Evolutionary conservation across 2,797 vertebrate species (phyloP).

Genomic region (Danio tinwini): DNA sequence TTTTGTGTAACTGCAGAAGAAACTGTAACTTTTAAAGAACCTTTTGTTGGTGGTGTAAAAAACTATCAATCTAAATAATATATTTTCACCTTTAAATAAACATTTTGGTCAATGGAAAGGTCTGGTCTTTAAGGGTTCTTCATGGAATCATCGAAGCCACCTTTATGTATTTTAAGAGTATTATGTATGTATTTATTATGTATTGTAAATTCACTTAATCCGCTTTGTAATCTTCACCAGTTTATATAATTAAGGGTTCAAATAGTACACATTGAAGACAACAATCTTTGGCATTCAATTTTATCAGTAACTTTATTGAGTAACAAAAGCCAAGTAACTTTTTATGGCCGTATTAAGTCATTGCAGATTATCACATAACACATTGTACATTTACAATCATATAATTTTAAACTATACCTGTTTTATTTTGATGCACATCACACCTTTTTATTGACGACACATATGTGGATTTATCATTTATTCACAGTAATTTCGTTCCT

Average conservation of each 20-base stretch:
- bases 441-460: neutral
- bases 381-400: slow-evolving; percentile 37
- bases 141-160: too few species aligned
- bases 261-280: slow-evolving; percentile 3
- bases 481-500: slow-evolving; percentile 11
- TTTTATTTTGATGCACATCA: neutral
- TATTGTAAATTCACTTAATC: neutral
- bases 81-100: too few species aligned
- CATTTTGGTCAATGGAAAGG: too few species aligned
- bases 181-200: too few species aligned
- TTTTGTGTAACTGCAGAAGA: too few species aligned
- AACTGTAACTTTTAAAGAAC: too few species aligned
- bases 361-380: slow-evolving; percentile 54
- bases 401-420: neutral
- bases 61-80: too few species aligned
- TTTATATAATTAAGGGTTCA: slow-evolving; percentile 3
- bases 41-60: too few species aligned
- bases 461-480: slow-evolving; percentile 11
- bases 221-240: neutral
- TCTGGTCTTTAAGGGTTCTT: too few species aligned
- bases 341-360: slow-evolving; percentile 48
- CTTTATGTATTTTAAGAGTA: too few species aligned
- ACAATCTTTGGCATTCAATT: neutral
- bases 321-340: slow-evolving; percentile 27
- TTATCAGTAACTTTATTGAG: slow-evolving; percentile 25